Evolutionary conservation across 2,888 invertebrate species (phyloP).

Genomic region (Hirtodrosophila trivittata): DNA sequence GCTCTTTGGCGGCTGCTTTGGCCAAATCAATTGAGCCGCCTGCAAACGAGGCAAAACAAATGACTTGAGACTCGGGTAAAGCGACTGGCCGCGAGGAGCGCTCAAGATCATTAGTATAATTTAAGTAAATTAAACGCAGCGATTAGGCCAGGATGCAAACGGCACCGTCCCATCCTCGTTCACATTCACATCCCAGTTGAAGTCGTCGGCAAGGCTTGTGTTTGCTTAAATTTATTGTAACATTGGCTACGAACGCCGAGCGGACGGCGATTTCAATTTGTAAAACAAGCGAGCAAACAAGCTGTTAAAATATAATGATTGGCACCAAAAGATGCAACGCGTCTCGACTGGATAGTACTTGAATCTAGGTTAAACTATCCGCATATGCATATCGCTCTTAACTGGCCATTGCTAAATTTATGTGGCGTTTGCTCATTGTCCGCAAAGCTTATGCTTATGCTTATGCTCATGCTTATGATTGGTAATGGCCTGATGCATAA

Average conservation of each 20-base stretch:
- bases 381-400: constrained; percentile 67
- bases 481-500: constrained; percentile 70
- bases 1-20: constrained; percentile 75
- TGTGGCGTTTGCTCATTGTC: constrained; percentile 75
- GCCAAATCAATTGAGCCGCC: constrained; percentile 79
- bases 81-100: constrained; percentile 52
- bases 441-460: constrained; percentile 50
- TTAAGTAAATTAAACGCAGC: constrained; percentile 82
- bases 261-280: constrained; percentile 76
- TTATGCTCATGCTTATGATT: constrained; percentile 49
- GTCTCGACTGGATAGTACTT: constrained; percentile 6
- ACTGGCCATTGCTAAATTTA: constrained; percentile 60
- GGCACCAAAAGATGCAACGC: constrained; percentile 60
- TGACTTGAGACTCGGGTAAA: constrained; percentile 58
- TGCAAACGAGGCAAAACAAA: constrained; percentile 77
- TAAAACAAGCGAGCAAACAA: constrained; percentile 79
- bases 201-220: constrained; percentile 66
- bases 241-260: constrained; percentile 50
- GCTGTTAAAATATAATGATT: constrained; percentile 80
- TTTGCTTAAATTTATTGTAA: constrained; percentile 80
- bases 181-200: constrained; percentile 28
- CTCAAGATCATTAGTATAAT: constrained; percentile 81
- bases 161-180: constrained; percentile 43
- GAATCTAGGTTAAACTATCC: constrained; percentile 68
- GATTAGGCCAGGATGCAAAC: constrained; percentile 78